Evolutionary conservation across 2,113 vertebrate species (phyloP), one percentile per base, ranked within the genome.

Genomic region (Erinaceus europaeus): DNA sequence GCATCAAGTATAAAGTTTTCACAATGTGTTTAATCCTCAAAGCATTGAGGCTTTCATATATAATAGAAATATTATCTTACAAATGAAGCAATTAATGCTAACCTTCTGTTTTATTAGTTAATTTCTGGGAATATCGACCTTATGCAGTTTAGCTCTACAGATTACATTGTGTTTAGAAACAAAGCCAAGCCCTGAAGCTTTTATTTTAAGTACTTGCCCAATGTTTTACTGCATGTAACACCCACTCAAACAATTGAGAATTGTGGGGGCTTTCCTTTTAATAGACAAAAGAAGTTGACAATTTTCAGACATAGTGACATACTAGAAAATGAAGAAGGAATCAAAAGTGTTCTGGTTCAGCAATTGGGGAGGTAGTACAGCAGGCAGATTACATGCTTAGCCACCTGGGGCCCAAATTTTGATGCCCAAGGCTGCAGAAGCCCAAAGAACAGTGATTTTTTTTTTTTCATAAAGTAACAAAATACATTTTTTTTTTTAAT

Each of bases 191-290:
- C 52, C 73, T 36, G 42, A 74, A 61, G 53, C 42, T 79, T 88
- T 90, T 65, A 73, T 89, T 92, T 89, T 69, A 92, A 84, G 59
- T 69, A 81, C 53, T 32, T 88, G 62, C 29, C 83, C 69, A 87
- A 42, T 77, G 65, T 90, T 86, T 93, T 55, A 84, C 59, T 32
- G n/a, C 34, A 75, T 81, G 77, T 78, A 81, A 92, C 68, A 88
- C 76, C 83, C 86, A 89, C 68, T 84, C 76, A 29, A 74, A 91
- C 84, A 69, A 84, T 64, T 91, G 42, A 59, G 57, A 88, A 81
- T 65, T 86, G 73, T 55, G 64, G 42, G 18, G 14, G 3, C 73
- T 68, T 85, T 83, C 55, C 61, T 67, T 81, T 79, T 57, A 71
- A 76, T 36, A 90, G n/a, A 79, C 46, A 72, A 12, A 84, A 32